Evolutionary conservation across 2,888 invertebrate genomes (phyloP), one percentile per base, ranked within the genome.

Genomic region (Andricus curvator): DNA sequence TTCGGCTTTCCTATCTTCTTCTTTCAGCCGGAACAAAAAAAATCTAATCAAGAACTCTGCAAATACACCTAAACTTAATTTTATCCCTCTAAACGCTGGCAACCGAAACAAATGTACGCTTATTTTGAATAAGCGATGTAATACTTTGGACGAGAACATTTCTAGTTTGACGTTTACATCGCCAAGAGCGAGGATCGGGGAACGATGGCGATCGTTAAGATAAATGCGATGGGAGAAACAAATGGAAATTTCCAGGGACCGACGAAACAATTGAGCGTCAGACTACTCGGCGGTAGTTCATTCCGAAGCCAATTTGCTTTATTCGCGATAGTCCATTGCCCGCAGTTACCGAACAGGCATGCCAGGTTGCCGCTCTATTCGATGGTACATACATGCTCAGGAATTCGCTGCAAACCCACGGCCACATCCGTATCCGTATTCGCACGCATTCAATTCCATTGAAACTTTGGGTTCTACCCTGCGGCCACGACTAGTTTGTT

Each of bases 191-290:
- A 74, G 51, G 56, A 56, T 51, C 20, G 48, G 25, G 29, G 20
- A 29, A 56, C n/a, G 33, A 56, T 56, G n/a, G 56, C 33, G 33
- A 17, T 74, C 74, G 56, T 74, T 22, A 56, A 74, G 74, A 74
- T 74, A 74, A 74, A 74, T 74, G 74, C 51, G 37, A 74, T 74
- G 74, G 74, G n/a, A 74, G 51, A 74, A 74, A 74, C 56, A 56
- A 74, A 56, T 33, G 74, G 74, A 56, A 56, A 74, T 51, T 74
- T 33, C 56, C 74, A 56, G 68, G 5, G 74, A 56, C 51, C 48
- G 56, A 56, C 33, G 56, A 74, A 74, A 74, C 74, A 74, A 74
- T 74, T 74, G 74, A 74, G 74, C 56, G 51, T 11, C 25, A 6
- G 37, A 74, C 74, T 56, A 74, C 33, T 56, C 56, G 20, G 11